Percentiles rank a stretch among this genome's conserved stretches.
Conservation (phyloP, 2,888 invertebrate species). For the Parnassius orleans region DNA sequence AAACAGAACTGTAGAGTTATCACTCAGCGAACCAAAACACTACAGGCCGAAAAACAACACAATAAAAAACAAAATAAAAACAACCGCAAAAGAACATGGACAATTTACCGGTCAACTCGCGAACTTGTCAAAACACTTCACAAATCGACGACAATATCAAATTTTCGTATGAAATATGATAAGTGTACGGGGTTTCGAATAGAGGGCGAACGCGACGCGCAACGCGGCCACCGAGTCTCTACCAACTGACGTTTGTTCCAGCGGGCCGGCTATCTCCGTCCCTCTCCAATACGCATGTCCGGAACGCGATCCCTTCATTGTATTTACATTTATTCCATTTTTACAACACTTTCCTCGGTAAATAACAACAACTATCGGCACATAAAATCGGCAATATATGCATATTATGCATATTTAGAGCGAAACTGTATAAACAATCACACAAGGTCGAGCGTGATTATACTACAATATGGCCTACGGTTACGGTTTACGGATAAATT, state of each 20-base stretch:
- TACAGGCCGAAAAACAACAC: conserved; percentile 55
- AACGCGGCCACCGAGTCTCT: conserved; percentile 57
- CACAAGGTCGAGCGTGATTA: conserved; percentile 68
- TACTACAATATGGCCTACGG: conserved; percentile 50
- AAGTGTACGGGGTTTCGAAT: conserved; percentile 65
- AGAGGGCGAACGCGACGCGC: conserved; percentile 47
- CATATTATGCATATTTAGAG: conserved; percentile 23
- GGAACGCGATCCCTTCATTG: conserved; percentile 63
- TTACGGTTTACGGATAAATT: conserved; percentile 44
- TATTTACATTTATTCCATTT: conserved; percentile 51
- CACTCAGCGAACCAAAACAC: conserved; percentile 68
- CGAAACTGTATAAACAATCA: conserved; percentile 35
- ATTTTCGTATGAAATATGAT: conserved; percentile 79
- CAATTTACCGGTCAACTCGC: conserved; percentile 60
- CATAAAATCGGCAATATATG: conserved; percentile 17
- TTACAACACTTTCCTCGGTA: conserved; percentile 28
- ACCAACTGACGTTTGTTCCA: conserved; percentile 62
- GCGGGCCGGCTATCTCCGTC: conserved; percentile 58
- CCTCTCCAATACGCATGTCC: conserved; percentile 76
- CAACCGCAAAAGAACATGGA: conserved; percentile 39
- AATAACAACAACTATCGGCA: conserved; percentile 21
- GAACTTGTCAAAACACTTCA: conserved; percentile 68
- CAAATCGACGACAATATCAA: conserved; percentile 76
- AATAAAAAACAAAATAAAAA: conserved; percentile 41
- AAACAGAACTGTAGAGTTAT: conserved; percentile 56